phyloP scores from a whole-genome alignment of 2,113 vertebrate species.

The Poeciliopsis turrubarensis region DNA sequence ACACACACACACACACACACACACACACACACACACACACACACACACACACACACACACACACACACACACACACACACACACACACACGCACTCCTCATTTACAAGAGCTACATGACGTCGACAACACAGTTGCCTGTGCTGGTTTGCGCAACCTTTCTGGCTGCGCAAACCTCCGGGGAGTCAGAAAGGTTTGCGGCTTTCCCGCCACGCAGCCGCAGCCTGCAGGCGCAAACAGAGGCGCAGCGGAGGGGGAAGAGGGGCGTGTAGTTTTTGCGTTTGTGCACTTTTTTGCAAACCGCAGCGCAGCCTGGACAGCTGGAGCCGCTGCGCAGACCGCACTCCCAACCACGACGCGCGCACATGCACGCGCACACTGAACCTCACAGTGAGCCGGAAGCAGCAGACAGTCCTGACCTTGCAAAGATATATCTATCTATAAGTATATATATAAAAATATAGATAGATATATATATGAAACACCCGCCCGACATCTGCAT shows the following conservation, averaged over 20 bases:
- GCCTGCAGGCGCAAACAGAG: conserved; percentile 16
- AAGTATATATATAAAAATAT: not conserved
- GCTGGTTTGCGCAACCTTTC: not conserved
- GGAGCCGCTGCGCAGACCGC: not conserved
- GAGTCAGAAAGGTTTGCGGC: conserved; percentile 15
- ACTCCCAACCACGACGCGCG: not conserved
- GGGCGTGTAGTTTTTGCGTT: not conserved
- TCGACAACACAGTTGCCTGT: not conserved
- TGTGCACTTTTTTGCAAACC: no score
- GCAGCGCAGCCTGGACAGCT: not conserved
- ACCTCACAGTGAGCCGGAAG: not conserved
- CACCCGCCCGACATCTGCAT: conserved; percentile 18
- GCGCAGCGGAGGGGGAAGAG: not conserved
- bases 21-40: not conserved
- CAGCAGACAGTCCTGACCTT: conserved; percentile 53
- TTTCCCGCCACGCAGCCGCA: not conserved
- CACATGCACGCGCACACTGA: not conserved
- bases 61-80: no score
- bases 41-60: not conserved
- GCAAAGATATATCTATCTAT: conserved; percentile 1
- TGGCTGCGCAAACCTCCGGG: not conserved
- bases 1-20: not conserved
- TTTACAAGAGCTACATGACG: conserved; percentile 1
- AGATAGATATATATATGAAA: not conserved
- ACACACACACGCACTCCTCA: not conserved